Evolutionary conservation across 2,113 vertebrate species (phyloP).

Genomic region (Callithrix jacchus): DNA sequence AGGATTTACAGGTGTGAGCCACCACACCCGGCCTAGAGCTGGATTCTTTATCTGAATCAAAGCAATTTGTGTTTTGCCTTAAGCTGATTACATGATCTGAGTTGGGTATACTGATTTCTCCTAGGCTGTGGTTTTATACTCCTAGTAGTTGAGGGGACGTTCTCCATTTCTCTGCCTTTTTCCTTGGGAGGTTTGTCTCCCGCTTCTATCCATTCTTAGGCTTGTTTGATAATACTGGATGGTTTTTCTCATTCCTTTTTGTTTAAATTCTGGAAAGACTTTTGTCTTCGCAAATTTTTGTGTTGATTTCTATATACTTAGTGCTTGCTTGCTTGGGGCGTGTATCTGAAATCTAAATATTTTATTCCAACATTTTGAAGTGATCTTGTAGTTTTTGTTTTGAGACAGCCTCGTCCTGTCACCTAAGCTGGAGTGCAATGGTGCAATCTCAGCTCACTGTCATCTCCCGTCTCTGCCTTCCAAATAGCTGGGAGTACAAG

Average conservation of each 20-base stretch:
- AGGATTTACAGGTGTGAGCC: too few species aligned
- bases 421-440: too few species aligned
- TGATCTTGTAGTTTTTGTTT: background rate
- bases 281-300: background rate
- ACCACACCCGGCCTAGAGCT: too few species aligned
- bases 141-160: background rate
- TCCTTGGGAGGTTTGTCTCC: background rate
- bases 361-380: background rate
- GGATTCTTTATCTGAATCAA: background rate
- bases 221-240: background rate
- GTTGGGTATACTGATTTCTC: background rate
- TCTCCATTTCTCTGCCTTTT: background rate
- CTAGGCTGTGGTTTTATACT: background rate
- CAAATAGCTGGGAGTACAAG: too few species aligned
- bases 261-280: background rate
- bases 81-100: background rate
- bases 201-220: background rate
- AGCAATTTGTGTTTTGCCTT: background rate
- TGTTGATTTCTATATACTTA: background rate
- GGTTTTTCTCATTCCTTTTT: slow-evolving; percentile 5
- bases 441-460: too few species aligned
- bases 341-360: background rate
- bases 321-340: background rate
- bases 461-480: too few species aligned
- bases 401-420: too few species aligned